Base-by-base conservation (phyloP, 1,140 invertebrate species). In the Dreissena polymorpha region DNA sequence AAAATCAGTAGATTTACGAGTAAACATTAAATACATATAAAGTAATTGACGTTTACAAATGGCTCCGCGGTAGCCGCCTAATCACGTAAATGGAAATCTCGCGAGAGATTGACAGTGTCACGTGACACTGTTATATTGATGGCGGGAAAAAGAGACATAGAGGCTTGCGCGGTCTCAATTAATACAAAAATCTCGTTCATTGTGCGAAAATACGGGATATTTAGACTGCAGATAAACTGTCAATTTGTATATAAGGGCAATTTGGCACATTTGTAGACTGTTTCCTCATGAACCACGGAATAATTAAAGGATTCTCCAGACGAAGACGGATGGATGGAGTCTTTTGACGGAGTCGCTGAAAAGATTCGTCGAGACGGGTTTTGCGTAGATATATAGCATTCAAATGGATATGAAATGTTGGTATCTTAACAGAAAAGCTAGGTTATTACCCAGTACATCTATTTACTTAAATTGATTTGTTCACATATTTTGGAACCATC, bases 1-100 rank as follows among this genome's bases (percentile, higher is more conserved):
- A 82, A 82, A 72, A 82, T 82, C 74, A 65, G 70, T 82, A 82
- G 79, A 82, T 82, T 82, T 82, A 82, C 72, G 79, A 64, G 79
- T 73, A 82, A 82, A 82, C 79, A 82, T 82, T 82, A 82, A 82
- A 82, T 82, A 82, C 79, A 82, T 82, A 82, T 82, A 82, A 82
- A 82, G 79, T 82, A 82, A 82, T 82, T 82, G 79, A 82, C 79
- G 79, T 73, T 82, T 82, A 82, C 71, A 73, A 82, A 82, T 82
- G 79, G 79, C 68, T 73, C 60, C 60, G 53, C 16, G 70, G 67
- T 51, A 55, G 70, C 69, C 69, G 79, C 65, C 64, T 57, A 82
- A 82, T 82, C 79, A 73, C 63, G 69, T 82, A 82, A 82, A 82
- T 82, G 79, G 79, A 82, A 82, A 82, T 82, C 63, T 63, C 63